Evolutionary conservation across 1,140 invertebrate species (phyloP), one percentile per base, ranked within the genome.

Genomic region (Drosophila tropicalis): DNA sequence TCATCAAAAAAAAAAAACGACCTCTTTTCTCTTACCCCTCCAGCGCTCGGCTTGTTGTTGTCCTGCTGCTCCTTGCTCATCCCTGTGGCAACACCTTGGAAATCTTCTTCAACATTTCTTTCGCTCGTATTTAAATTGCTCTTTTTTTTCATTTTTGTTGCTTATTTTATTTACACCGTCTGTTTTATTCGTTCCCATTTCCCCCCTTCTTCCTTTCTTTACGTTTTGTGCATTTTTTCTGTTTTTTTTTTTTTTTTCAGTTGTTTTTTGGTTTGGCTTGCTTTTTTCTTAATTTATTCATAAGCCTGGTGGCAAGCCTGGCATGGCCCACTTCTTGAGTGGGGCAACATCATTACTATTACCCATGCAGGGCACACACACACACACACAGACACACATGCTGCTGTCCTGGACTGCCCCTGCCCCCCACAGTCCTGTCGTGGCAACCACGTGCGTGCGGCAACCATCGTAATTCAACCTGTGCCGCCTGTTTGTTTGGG

Each of bases 301-400:
- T 87, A 87, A 87, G 83, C 83, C 84, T 77, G 76, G 67, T 83
- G 83, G 76, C 67, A 78, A 6, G 44, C 44, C 36, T 39, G 9
- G 3, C 12, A 40, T 65, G 65, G 54, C 57, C 66, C 47, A 77
- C 68, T 71, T 78, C 79, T 86, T 83, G 76, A 86, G 84, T 83
- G 79, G 79, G 81, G 76, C 83, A 87, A 89, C 83, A 89, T 83
- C 83, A 87, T 87, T 89, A 83, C 83, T 87, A 87, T 86, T 83
- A 83, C 84, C 87, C 83, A 87, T 83, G 76, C 81, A 75, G 63
- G 57, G 62, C 73, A 81, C 73, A 70, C 70, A 70, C 61, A 61
- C 62, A 63, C 32, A 47, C 58, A 68, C 25, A 39, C 58, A 68
- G 17, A 39, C 22, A 56, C 60, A 69, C 66, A 67, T 15, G 39